phyloP scores from a whole-genome alignment of 2,888 invertebrate genomes.

The Hartigia nigra region DNA sequence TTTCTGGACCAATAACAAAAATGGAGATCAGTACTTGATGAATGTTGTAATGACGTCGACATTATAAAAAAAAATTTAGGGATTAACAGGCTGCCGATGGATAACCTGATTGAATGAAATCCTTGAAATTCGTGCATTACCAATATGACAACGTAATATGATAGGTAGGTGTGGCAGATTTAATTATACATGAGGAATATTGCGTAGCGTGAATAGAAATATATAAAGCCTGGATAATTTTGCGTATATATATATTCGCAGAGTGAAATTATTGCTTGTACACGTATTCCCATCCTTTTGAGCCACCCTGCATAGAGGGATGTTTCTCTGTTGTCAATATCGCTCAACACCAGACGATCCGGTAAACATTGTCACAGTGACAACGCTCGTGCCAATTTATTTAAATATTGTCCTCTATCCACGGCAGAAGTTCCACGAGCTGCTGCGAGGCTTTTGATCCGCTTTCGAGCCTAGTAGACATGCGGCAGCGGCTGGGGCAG shows the following conservation, averaged over 20 bases:
- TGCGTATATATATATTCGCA: not conserved
- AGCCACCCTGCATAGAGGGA: not conserved
- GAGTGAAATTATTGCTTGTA: not conserved
- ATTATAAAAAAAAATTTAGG: not conserved
- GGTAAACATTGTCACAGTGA: not conserved
- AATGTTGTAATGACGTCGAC: not conserved
- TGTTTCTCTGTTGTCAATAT: not conserved
- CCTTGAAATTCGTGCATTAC: not conserved
- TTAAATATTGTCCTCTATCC: not conserved
- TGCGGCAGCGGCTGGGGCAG: not conserved
- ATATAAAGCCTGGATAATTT: not conserved
- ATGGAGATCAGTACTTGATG: not conserved
- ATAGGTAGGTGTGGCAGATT: not conserved
- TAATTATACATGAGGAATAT: not conserved
- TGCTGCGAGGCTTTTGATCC: not conserved
- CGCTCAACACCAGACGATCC: not conserved
- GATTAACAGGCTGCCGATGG: not conserved
- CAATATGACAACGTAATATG: not conserved
- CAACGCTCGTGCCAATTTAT: not conserved
- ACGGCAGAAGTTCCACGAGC: not conserved
- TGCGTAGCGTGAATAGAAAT: not conserved
- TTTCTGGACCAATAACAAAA: not conserved
- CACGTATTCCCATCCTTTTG: not conserved
- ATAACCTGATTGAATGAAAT: not conserved
- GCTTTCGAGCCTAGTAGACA: not conserved